Evolutionary conservation across 1,140 invertebrate species (phyloP), one percentile per base, ranked within the genome.

Genomic region (Microplitis mediator): DNA sequence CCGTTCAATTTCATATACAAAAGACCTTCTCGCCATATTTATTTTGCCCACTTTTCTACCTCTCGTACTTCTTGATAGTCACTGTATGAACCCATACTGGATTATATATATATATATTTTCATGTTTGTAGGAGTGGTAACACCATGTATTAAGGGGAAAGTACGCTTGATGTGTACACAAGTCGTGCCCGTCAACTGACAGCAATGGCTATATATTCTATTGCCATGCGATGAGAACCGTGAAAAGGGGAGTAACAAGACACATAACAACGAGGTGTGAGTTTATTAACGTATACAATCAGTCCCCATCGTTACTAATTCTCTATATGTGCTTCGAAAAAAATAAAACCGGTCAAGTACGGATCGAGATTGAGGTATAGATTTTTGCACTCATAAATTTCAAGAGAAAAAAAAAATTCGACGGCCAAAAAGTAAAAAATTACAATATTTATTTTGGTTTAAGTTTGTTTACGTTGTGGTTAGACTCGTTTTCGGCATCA

Each of bases 161-260:
- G 62, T 51, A 69, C 16, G 54, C 9, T 62, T 39, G 62, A 45
- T 62, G 39, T 70, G 66, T 65, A 31, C 52, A 69, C 31, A 63
- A 64, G 66, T 63, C 70, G 52, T 39, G 64, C 63, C 66, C 65
- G 35, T 70, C 61, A 74, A 73, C 73, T 75, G 71, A 70, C 72
- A 76, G 74, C 75, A 73, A 74, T 77, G 81, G 78, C 81, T 82
- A 82, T 45, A 45, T 45, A 45, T 11, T 45, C 79, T 78, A 76
- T 66, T 77, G 64, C 62, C 56, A 31, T 54, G 73, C 69, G 77
- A 75, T 78, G 76, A 74, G 73, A 74, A 71, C 61, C 58, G 54
- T 70, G 54, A 61, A 71, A 70, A 67, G 65, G 60, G 68, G 69
- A 51, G 32, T n/a, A 54, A 34, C 13, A 45, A 35, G 8, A 50